A percentile compares a stretch with the other conserved stretches of the same genome.
Evolutionary conservation across 2,113 vertebrate species (phyloP).

Genomic region (Orthochromis indermauri): DNA sequence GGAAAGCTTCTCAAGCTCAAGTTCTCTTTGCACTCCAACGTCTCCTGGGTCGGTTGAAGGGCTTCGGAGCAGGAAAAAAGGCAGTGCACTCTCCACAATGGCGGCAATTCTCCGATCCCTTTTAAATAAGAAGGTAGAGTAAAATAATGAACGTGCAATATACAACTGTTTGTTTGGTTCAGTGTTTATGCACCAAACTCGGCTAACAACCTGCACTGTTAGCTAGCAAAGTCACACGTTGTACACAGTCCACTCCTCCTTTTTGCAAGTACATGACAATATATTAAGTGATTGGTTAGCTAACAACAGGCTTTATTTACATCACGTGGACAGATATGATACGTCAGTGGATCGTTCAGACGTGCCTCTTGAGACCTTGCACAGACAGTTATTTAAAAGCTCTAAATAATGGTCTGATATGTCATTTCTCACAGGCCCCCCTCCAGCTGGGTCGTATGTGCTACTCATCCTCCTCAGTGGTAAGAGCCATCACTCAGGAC

Average conservation of each 20-base stretch:
- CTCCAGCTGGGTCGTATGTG: conserved; percentile 56
- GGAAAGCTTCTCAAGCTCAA: background rate
- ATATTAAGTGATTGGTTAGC: background rate
- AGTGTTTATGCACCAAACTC: background rate
- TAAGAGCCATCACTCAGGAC: conserved; percentile 18
- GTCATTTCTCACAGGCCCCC: conserved; percentile 39
- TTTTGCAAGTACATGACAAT: background rate
- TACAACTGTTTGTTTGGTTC: background rate
- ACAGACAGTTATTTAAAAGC: background rate
- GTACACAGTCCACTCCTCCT: background rate
- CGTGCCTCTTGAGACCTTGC: background rate
- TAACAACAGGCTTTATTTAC: background rate
- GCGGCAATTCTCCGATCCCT: conserved; percentile 42
- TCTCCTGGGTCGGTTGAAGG: conserved; percentile 32
- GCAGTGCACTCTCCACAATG: conserved; percentile 14
- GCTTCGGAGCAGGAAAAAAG: background rate
- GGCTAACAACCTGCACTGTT: background rate
- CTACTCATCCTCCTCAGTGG: conserved; percentile 64
- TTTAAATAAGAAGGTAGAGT: conserved; percentile 41
- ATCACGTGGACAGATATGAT: background rate
- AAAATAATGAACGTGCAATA: background rate
- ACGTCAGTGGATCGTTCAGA: background rate
- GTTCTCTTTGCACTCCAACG: background rate
- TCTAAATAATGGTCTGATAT: background rate
- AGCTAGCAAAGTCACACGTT: conserved; percentile 29